Evolutionary conservation across 2,797 vertebrate genomes (phyloP), one percentile per base, ranked within the genome.

Genomic region (Pampus argenteus): DNA sequence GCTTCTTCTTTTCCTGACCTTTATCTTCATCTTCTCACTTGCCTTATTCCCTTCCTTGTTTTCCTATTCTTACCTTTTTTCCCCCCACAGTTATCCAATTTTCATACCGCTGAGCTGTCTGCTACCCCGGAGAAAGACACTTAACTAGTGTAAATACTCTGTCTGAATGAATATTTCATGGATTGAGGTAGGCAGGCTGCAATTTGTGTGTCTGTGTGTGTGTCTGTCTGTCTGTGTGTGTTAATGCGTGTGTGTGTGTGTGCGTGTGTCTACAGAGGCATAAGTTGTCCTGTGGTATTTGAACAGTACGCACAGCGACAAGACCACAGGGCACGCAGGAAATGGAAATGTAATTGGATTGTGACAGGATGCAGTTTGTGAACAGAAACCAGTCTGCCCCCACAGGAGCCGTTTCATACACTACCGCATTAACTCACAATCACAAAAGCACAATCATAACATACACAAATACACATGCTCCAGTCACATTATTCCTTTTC

Each of bases 331-430:
- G 85, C 87, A 78, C 3, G 57, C 74, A 86, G 91, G 91, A 93
- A 94, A 92, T 92, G 88, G 86, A 88, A 89, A 87, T 87, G 85
- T 92, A 91, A 94, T 92, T 92, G 88, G 91, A 92, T 92, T 91
- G 85, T 89, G 90, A 90, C 91, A 91, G 90, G 88, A 92, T 89
- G 88, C 85, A 86, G 88, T 92, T 91, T 90, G 81, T 77, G 83
- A 89, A 87, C 83, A 91, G 87, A 91, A 87, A 79, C 71, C 82
- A 75, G 72, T 80, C 42, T 66, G 78, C 85, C 91, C 91, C 86
- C 87, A 84, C 71, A 90, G 89, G 91, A 90, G 68, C 79, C 58
- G 36, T 90, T 90, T 90, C 77, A 85, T 77, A 81, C 72, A 54
- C 71, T 81, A 20, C 28, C 57, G 64, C 84, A 86, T 85, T 72